Base-by-base conservation (phyloP, 2,888 invertebrate genomes). In the Apamea monoglypha region DNA sequence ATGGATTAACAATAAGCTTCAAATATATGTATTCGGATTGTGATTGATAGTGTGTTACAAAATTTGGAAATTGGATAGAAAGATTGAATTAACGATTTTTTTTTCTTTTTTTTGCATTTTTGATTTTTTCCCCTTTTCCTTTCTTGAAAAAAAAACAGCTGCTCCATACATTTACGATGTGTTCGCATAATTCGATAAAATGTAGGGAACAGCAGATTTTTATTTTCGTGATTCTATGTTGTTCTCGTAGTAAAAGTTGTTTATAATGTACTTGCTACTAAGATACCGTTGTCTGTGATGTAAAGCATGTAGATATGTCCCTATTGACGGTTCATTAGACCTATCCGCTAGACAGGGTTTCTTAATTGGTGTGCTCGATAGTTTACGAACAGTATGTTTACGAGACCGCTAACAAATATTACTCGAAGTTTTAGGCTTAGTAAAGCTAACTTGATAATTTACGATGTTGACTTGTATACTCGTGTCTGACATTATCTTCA, bases 301-400 rank as follows among this genome's bases (percentile, higher is more conserved):
- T 8, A 32, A 21, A 32, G 18, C 32, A 32, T 8, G 63, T 63
- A 63, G 2, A 25, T 72, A 44, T 10, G 4, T 12, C 29, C 16
- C 32, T 32, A n/a, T 76, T 21, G 32, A 36, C 61, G 59, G 4
- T 76, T 40, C 25, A 80, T 64, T 64, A 77, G 10, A 66, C 53
- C 44, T 44, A 50, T n/a, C 8, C 18, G 14, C 67, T 12, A 59
- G 59, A 50, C 50, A 40, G 36, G 36, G 29, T 53, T 66, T 75
- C 66, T 47, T 76, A 76, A 80, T 83, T 66, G 25, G 32, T 61
- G 14, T 36, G 21, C 53, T 63, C 18, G 36, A 44, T 73, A 79
- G 59, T 73, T 80, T 44, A 44, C 59, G n/a, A 74, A 47, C 70
- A 21, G 66, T 69, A 66, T 66, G 63, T 80, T 69, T 70, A 44